Conservation (phyloP, 2,888 invertebrate genomes). For the Scaptomyza reducta region DNA sequence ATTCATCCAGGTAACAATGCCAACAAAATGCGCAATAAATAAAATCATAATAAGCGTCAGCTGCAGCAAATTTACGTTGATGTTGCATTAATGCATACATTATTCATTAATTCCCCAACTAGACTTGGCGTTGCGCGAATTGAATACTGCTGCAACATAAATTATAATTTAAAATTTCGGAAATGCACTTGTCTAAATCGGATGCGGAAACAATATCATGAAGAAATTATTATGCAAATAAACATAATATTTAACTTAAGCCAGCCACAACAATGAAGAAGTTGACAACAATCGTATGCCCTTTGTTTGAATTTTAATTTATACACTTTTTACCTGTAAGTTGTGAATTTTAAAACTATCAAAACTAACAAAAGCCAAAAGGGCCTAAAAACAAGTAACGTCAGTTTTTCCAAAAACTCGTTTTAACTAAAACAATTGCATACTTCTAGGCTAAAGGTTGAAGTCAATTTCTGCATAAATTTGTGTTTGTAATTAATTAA, state of each 20-base stretch:
- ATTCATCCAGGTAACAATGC: slow-evolving; percentile 10
- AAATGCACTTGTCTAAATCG: slow-evolving; percentile 27
- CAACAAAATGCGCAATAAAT: slow-evolving; percentile 13
- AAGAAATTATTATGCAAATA: slow-evolving; percentile 58
- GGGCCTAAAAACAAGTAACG: too few species aligned
- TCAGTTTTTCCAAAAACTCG: too few species aligned
- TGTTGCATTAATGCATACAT: slow-evolving; percentile 22
- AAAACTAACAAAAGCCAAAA: too few species aligned
- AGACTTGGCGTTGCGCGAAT: background rate
- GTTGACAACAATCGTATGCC: slow-evolving; percentile 17
- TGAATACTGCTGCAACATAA: slow-evolving; percentile 47
- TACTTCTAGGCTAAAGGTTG: too few species aligned
- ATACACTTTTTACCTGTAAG: too few species aligned
- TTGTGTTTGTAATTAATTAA: too few species aligned
- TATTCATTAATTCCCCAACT: too few species aligned
- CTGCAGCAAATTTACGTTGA: slow-evolving; percentile 37
- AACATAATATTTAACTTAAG: slow-evolving; percentile 19
- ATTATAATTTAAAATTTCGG: slow-evolving; percentile 44
- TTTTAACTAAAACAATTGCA: too few species aligned
- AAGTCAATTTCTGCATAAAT: too few species aligned
- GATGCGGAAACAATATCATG: slow-evolving; percentile 19
- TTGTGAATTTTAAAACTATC: too few species aligned
- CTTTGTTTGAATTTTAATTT: slow-evolving; percentile 6
- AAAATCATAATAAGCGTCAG: slow-evolving; percentile 4
- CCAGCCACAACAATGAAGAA: slow-evolving; percentile 23